These are phyloP conservation scores for Chaetogeoica ovagalla DNA, from an alignment of 2,888 invertebrate species.

Conservation along the genomic window DNA sequence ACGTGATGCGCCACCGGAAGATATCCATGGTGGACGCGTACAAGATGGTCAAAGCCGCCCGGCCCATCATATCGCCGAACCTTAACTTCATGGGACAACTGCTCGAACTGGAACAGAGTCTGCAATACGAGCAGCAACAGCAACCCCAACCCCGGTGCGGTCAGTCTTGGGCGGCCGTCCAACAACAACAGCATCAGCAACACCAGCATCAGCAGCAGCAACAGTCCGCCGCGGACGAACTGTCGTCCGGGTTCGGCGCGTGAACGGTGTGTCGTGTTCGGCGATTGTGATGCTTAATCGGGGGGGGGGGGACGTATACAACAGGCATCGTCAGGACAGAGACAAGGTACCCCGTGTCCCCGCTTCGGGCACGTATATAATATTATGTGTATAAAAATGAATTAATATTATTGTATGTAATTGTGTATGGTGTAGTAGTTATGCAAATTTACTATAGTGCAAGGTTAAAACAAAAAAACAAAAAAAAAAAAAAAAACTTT, in stretches of 20 bases:
- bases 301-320: too few relatives aligned
- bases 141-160: too few relatives aligned
- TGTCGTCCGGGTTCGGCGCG: conserved; percentile 24
- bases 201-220: conserved; percentile 13
- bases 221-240: conserved; percentile 28
- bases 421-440: not conserved
- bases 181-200: conserved; percentile 20
- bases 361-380: conserved; percentile 40
- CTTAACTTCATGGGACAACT: conserved; percentile 92
- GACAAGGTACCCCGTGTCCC: conserved; percentile 48
- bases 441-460: not conserved
- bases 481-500: too few relatives aligned
- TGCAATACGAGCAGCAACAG: conserved; percentile 57
- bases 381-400: too few relatives aligned
- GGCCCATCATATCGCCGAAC: conserved; percentile 92
- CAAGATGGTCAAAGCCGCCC: conserved; percentile 78
- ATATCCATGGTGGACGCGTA: conserved; percentile 85
- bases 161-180: not conserved
- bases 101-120: conserved; percentile 76
- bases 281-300: too few relatives aligned
- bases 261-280: not conserved
- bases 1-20: conserved; percentile 85
- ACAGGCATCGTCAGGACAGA: conserved; percentile 22
- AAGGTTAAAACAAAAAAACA: too few relatives aligned
- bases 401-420: not conserved